A percentile compares a stretch with the other conserved stretches of the same genome.
Conservation (phyloP, 2,797 vertebrate species). For the Enteromius trimaculatus region DNA sequence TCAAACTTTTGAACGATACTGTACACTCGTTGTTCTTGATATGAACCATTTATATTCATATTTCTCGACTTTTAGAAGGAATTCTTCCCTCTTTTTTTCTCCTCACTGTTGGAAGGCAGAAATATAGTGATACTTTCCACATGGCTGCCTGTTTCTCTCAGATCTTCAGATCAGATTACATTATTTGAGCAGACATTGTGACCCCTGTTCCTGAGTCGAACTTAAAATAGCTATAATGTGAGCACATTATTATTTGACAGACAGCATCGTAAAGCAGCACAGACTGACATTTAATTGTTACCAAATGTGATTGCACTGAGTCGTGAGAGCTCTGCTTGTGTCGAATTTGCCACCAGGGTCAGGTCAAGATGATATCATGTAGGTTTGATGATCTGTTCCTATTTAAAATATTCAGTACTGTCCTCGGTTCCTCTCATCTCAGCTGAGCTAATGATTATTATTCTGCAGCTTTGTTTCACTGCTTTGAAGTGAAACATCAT, state of each 20-base stretch:
- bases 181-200: slow-evolving; percentile 71
- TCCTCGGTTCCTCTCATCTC: neutral
- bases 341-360: slow-evolving; percentile 38
- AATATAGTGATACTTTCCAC: slow-evolving; percentile 77
- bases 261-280: slow-evolving; percentile 69
- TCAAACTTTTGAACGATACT: neutral
- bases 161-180: slow-evolving; percentile 76
- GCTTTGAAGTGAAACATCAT: slow-evolving; percentile 20
- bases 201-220: slow-evolving; percentile 72
- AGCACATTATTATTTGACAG: slow-evolving; percentile 75
- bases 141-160: slow-evolving; percentile 72
- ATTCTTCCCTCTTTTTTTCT: slow-evolving; percentile 50
- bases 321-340: slow-evolving; percentile 29
- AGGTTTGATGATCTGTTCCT: neutral
- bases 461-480: neutral
- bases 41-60: slow-evolving; percentile 29
- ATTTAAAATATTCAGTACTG: neutral
- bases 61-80: slow-evolving; percentile 39
- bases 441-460: neutral
- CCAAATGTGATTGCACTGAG: slow-evolving; percentile 74
- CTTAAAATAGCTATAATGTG: slow-evolving; percentile 79
- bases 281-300: slow-evolving; percentile 76
- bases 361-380: slow-evolving; percentile 11
- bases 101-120: slow-evolving; percentile 65
- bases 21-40: neutral